phyloP scores from a whole-genome alignment of 2,888 invertebrate genomes.

The Liopterus haemorrhoidalis region DNA sequence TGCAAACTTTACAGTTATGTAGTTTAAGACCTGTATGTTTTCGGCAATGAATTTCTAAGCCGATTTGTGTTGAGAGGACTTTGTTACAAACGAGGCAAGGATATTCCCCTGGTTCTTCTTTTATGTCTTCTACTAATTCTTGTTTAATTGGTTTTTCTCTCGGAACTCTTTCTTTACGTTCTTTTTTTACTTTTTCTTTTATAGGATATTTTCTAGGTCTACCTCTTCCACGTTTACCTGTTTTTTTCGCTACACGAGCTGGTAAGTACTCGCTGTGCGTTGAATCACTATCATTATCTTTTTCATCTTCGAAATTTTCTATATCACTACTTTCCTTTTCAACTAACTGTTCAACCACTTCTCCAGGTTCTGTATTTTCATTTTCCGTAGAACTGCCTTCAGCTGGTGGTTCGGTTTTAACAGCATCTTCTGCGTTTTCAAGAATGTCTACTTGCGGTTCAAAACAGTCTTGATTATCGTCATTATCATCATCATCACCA shows the following conservation, averaged over 20 bases:
- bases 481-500: constrained; percentile 19
- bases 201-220: constrained; percentile 40
- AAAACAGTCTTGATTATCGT: constrained; percentile 35
- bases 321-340: constrained; percentile 19
- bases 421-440: constrained; percentile 26
- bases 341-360: constrained; percentile 12
- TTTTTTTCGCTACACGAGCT: constrained; percentile 29
- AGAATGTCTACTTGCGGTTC: constrained; percentile 40
- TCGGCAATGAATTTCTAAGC: constrained; percentile 27
- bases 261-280: constrained; percentile 42
- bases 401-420: constrained; percentile 16
- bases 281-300: constrained; percentile 33
- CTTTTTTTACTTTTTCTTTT: constrained; percentile 27
- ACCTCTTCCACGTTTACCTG: constrained; percentile 37
- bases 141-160: constrained; percentile 33
- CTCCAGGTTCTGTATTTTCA: constrained; percentile 14
- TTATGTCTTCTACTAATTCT: constrained; percentile 37
- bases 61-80: constrained; percentile 37
- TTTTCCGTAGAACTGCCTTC: constrained; percentile 13
- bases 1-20: constrained; percentile 45
- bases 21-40: constrained; percentile 20
- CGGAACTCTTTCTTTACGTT: constrained; percentile 14
- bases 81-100: constrained; percentile 39
- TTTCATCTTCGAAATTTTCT: constrained; percentile 19
- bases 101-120: constrained; percentile 33